Base-by-base conservation (phyloP, 1,140 invertebrate genomes). In the Drosophila bipectinata region DNA sequence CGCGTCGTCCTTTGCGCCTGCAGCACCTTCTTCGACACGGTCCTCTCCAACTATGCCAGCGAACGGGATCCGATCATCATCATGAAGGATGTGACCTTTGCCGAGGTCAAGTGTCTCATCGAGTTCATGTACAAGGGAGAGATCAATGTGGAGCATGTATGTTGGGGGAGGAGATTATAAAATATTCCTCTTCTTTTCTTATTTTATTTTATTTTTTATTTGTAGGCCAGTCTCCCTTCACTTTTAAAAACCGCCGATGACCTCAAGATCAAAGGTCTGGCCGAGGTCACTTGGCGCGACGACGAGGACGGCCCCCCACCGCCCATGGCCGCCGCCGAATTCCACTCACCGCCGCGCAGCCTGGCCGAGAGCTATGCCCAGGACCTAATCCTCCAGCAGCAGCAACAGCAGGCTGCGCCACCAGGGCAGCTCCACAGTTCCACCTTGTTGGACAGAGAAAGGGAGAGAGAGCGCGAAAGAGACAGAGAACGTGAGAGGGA, bases 101-200 rank as follows among this genome's bases (percentile, higher is more conserved):
- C 94, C 63, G 96, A 97, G 92, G 95, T 97, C 71, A 96, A 96
- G 93, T 96, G 95, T 48, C 94, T 98, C 54, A 96, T 98, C 56
- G 96, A 98, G 90, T 98, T 98, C 91, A 98, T 98, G 97, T 98
- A 98, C 92, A 97, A 97, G 91, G 97, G 97, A 75, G 97, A 98
- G 94, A 98, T 98, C 89, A 98, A 97, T 93, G 97, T 98, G 67
- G 96, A 97, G 91, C 97, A 85, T 41, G 82, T 85, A 10, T 78
- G 82, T 34, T 9, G 7, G 8, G 0, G 8, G 28, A 18, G 28
- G 1, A 21, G 2, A 21, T 3, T 21, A 3, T 21, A 21, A 21
- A 21, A 21, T 34, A 9, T 34, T 9, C 32, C 32, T n/a, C n/a
- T 10, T 10, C 10, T 37, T 10, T 12, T 44, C 7, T 44, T 3